Conservation (phyloP, 2,888 invertebrate species). For the Apamea crenata region DNA sequence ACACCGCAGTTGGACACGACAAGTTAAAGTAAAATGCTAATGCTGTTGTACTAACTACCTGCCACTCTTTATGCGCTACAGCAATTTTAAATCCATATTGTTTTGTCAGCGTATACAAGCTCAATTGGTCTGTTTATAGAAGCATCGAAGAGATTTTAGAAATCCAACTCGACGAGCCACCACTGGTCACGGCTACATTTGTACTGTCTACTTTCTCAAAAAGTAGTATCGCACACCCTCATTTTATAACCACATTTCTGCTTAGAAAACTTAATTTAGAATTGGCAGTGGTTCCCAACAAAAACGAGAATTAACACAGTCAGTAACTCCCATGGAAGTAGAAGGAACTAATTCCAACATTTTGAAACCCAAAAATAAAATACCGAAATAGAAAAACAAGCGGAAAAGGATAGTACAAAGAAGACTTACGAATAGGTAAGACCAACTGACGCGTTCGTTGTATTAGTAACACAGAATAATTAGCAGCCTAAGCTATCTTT, state of each 20-base stretch:
- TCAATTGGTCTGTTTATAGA: background rate
- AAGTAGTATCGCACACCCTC: slow-evolving; percentile 3
- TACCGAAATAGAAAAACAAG: background rate
- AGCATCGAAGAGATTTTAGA: background rate
- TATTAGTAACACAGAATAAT: background rate
- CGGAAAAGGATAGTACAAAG: background rate
- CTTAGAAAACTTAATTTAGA: background rate
- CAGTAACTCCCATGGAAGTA: too few species aligned
- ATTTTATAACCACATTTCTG: background rate
- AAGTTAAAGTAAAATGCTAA: too few species aligned
- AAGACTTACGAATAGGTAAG: background rate
- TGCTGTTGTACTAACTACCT: background rate
- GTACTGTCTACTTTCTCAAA: slow-evolving; percentile 9
- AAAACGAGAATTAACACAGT: background rate
- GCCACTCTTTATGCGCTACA: background rate
- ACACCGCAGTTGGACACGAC: too few species aligned
- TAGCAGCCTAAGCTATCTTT: background rate
- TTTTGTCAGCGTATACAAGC: background rate
- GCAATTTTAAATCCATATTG: background rate
- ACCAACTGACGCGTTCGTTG: background rate
- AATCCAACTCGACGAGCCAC: background rate
- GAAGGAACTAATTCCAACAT: background rate
- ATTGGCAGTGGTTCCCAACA: background rate
- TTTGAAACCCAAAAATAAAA: background rate
- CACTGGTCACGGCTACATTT: background rate